These are phyloP conservation scores for Plectrocnemia conspersa DNA, from an alignment of 1,140 invertebrate genomes.

Conservation along the genomic window DNA sequence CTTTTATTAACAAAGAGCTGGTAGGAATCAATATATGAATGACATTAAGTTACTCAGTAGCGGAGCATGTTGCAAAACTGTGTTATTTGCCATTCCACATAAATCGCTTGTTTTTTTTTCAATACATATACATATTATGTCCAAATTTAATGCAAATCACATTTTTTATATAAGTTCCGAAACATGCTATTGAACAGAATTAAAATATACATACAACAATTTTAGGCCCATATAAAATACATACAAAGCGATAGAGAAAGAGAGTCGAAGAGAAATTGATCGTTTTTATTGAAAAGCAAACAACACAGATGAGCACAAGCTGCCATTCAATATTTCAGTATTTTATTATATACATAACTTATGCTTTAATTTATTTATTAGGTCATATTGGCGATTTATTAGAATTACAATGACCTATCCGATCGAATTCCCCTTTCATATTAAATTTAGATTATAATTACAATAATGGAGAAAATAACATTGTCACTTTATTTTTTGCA, in stretches of 20 bases:
- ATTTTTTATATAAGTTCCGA: not conserved
- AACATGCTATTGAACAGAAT: conserved; percentile 4
- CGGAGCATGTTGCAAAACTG: conserved; percentile 28
- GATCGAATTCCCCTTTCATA: conserved; percentile 30
- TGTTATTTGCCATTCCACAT: conserved; percentile 23
- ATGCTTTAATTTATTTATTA: conserved; percentile 31
- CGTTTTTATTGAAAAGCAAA: conserved; percentile 19
- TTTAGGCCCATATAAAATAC: conserved; percentile 15
- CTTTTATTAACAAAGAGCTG: conserved; percentile 37
- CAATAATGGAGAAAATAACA: conserved; percentile 34
- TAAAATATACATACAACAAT: conserved; percentile 1
- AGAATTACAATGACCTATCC: conserved; percentile 27
- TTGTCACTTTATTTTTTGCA: conserved; percentile 16
- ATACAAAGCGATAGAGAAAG: conserved; percentile 1
- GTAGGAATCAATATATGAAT: conserved; percentile 36
- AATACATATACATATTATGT: too few relatives aligned
- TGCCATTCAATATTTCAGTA: conserved; percentile 30
- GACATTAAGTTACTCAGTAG: conserved; percentile 35
- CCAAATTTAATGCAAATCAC: conserved; percentile 7
- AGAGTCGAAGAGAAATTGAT: conserved; percentile 4
- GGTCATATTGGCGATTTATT: conserved; percentile 30
- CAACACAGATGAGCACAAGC: conserved; percentile 25
- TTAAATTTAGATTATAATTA: conserved; percentile 34
- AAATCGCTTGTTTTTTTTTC: not conserved
- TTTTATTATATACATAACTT: conserved; percentile 32